Evolutionary conservation across 2,888 invertebrate genomes (phyloP), one percentile per base, ranked within the genome.

Genomic region (Tridacna gigas): DNA sequence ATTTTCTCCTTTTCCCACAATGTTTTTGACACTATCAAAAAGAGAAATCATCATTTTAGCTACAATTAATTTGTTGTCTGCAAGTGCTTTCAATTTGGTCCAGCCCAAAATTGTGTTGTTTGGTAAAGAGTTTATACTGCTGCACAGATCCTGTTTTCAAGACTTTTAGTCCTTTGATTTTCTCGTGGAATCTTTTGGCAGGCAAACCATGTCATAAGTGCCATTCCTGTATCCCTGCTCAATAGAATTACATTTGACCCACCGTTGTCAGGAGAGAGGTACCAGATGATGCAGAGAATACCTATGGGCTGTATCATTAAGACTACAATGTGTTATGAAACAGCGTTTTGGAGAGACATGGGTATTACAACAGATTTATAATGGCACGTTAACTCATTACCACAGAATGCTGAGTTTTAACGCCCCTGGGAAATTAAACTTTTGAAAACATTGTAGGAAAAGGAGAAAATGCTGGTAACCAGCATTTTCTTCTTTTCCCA

Each of bases 291-390:
- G 76, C 94, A 94, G 86, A 90, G 93, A 56, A 90, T 93, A 81
- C 94, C 95, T 5, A 95, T 95, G 94, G 95, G 95, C 12, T 91
- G 92, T 56, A 93, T 95, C 69, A 93, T 95, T 83, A 95, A 95
- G 89, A 94, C 94, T 25, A 89, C 95, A 63, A 90, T 95, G 77
- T 95, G 94, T 79, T 95, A 95, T 89, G 84, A 93, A 45, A 91
- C 88, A 48, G 83, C 94, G 7, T 95, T 95, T 89, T 95, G 95
- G 95, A 91, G 93, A 80, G 91, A 94, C 63, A 90, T 93, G 77
- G 94, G 95, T 94, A 82, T 37, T 71, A 37, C 3, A 37, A 37
- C 37, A 37, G 7, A 37, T 37, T 37, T 37, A 37, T 37, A 37
- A 37, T 37, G 37, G 37, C n/a, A n/a, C n/a, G n/a, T n/a, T n/a